These are phyloP conservation scores for Poecilobothrus nobilitatus DNA, from an alignment of 2,888 invertebrate species.

Conservation along the genomic window DNA sequence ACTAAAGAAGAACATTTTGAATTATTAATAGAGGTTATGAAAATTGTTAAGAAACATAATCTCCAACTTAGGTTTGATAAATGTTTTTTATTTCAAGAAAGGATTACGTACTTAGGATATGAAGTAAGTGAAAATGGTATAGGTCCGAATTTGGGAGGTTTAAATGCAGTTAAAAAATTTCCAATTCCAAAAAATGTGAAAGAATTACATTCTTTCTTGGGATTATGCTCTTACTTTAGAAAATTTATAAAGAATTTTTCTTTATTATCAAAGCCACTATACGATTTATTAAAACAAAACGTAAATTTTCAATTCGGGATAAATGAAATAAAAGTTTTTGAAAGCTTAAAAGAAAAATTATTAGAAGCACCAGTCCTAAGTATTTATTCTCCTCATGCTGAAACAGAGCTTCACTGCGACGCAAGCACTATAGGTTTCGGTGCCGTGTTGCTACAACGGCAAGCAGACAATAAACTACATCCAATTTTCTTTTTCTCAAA, in stretches of 20 bases:
- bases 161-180: background rate
- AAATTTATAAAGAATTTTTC: too few relatives aligned
- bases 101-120: background rate
- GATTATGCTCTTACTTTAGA: too few relatives aligned
- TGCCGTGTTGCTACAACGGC: constrained; percentile 28
- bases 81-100: background rate
- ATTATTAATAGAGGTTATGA: too few relatives aligned
- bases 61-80: background rate
- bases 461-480: constrained; percentile 26
- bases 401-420: constrained; percentile 33
- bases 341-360: too few relatives aligned
- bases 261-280: constrained; percentile 13
- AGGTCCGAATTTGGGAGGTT: background rate
- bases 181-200: constrained; percentile 8
- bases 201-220: constrained; percentile 17
- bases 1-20: constrained; percentile 16
- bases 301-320: constrained; percentile 18
- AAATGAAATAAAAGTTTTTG: constrained; percentile 26
- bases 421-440: constrained; percentile 30
- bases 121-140: too few relatives aligned
- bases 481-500: constrained; percentile 34
- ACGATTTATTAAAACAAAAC: constrained; percentile 16
- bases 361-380: too few relatives aligned
- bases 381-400: constrained; percentile 28
- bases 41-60: too few relatives aligned